phyloP scores from a whole-genome alignment of 1,140 invertebrate genomes.

The Bombyx mandarina region DNA sequence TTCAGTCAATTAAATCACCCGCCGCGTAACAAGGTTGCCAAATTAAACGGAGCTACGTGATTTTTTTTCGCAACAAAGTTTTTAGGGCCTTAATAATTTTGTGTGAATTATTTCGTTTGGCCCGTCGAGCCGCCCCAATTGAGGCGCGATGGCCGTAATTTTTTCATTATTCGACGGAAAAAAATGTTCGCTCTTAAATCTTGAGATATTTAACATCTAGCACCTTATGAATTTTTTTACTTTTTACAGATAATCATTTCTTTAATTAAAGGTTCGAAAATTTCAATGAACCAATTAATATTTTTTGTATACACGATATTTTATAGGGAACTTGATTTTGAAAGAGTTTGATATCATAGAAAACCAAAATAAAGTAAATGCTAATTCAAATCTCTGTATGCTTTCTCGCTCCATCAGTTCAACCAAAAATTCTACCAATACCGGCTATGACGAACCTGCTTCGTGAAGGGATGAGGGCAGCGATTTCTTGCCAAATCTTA shows the following conservation, averaged over 20 bases:
- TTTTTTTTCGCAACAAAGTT: slow-evolving; percentile 10
- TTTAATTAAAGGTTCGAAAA: background rate
- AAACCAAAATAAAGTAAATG: no score
- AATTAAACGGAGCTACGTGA: slow-evolving; percentile 16
- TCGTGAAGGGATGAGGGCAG: slow-evolving; percentile 91
- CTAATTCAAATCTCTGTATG: no score
- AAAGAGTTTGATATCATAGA: no score
- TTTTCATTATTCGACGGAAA: slow-evolving; percentile 3
- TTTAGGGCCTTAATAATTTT: slow-evolving; percentile 11
- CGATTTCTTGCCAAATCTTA: slow-evolving; percentile 93
- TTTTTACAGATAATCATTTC: background rate
- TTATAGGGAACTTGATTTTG: background rate
- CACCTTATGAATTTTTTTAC: background rate
- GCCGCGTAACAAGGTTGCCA: slow-evolving; percentile 10
- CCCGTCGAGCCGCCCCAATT: slow-evolving; percentile 3
- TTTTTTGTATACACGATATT: background rate
- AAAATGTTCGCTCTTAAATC: background rate
- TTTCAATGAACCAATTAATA: background rate
- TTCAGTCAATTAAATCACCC: slow-evolving; percentile 25
- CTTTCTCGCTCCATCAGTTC: slow-evolving; percentile 73
- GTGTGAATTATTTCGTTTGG: slow-evolving; percentile 11
- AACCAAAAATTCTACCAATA: slow-evolving; percentile 89
- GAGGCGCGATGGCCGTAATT: slow-evolving; percentile 1
- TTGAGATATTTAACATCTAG: background rate
- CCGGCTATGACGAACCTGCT: slow-evolving; percentile 84